Conservation (phyloP, 92 coral and sea anemone genomes). For the Zoanthus sociatus region DNA sequence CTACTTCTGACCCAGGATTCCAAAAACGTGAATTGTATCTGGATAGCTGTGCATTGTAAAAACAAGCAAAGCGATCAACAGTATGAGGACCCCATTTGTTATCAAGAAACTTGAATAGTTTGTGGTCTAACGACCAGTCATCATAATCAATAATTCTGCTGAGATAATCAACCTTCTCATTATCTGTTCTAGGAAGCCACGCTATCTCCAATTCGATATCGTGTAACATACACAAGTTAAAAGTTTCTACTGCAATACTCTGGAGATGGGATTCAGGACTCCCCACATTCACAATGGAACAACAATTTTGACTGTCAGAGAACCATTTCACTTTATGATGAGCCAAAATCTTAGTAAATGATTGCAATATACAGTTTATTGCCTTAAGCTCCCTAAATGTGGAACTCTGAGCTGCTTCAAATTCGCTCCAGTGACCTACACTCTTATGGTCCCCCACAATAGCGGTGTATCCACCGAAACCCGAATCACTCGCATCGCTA, state of each 20-base stretch:
- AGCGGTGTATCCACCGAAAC: too few species aligned
- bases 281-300: conserved; percentile 31
- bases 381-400: neutral
- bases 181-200: conserved; percentile 39
- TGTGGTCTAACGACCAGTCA: conserved; percentile 46
- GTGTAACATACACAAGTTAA: conserved; percentile 26
- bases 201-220: conserved; percentile 29
- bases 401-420: too few species aligned
- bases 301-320: conserved; percentile 42
- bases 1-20: conserved; percentile 40
- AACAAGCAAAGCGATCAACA: conserved; percentile 43
- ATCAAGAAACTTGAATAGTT: conserved; percentile 24
- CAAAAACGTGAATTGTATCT: conserved; percentile 44
- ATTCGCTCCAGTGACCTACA: too few species aligned
- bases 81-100: conserved; percentile 46
- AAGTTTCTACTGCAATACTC: conserved; percentile 36
- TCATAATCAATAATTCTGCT: conserved; percentile 48
- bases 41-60: conserved; percentile 34
- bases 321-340: conserved; percentile 49
- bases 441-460: too few species aligned
- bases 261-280: conserved; percentile 43
- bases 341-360: neutral
- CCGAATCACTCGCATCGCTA: too few species aligned
- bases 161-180: conserved; percentile 39
- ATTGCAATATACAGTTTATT: neutral